A percentile compares a stretch with the other conserved stretches of the same genome.
Evolutionary conservation across 2,113 vertebrate genomes (phyloP).

Genomic region (Amphilophus citrinellus): DNA sequence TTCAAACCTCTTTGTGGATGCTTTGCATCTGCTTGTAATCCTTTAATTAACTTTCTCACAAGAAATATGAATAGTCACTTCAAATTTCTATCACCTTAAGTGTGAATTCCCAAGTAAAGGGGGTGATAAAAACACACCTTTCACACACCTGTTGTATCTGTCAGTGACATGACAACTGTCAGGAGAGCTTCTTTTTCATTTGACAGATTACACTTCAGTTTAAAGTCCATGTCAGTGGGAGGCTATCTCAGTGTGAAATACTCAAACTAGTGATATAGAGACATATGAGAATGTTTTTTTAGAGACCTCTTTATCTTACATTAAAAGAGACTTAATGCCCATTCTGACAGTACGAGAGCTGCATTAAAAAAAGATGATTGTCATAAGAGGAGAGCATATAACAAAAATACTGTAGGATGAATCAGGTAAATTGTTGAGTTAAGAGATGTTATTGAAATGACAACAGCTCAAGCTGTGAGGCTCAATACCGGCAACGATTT

Average conservation of each 20-base stretch:
- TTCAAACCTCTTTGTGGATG: neutral
- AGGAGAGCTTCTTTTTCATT: neutral
- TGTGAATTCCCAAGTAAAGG: neutral
- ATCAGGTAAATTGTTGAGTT: neutral
- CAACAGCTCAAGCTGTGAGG: slow-evolving; percentile 11
- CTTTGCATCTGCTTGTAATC: neutral
- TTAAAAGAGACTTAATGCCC: neutral
- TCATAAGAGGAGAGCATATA: neutral
- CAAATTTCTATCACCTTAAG: neutral
- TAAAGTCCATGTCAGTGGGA: neutral
- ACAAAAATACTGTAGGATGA: neutral
- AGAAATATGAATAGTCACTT: neutral
- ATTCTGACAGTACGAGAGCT: neutral
- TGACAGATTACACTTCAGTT: slow-evolving; percentile 2
- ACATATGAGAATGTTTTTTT: neutral
- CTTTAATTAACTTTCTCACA: neutral
- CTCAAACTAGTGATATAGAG: neutral
- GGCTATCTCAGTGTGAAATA: neutral
- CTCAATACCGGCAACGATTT: slow-evolving; percentile 11
- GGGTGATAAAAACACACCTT: neutral
- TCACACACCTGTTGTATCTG: neutral
- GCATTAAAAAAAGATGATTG: neutral
- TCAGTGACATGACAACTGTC: neutral
- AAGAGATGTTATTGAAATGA: slow-evolving; percentile 10
- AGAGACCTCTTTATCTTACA: neutral